phyloP scores from a whole-genome alignment of 1,140 invertebrate species.

The Zaprionus ghesquierei region DNA sequence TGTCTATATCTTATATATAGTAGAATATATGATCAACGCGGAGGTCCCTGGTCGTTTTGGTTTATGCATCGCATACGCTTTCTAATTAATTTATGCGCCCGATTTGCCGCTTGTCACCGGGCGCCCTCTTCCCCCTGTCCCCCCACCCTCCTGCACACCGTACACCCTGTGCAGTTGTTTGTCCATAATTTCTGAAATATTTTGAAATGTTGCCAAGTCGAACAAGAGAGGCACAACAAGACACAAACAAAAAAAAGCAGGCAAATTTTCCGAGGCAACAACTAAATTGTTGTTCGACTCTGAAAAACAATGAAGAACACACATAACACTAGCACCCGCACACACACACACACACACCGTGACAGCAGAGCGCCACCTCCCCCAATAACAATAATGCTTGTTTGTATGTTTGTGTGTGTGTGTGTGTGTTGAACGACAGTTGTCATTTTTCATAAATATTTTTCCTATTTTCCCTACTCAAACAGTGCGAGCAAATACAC shows the following conservation, averaged over 20 bases:
- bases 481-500: conserved; percentile 26
- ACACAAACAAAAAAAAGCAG: conserved; percentile 20
- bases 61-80: conserved; percentile 44
- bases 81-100: conserved; percentile 66
- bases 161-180: conserved; percentile 53
- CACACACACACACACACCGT: conserved; percentile 8
- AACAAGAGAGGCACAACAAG: no score
- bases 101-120: conserved; percentile 19
- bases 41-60: conserved; percentile 12
- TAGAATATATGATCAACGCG: neutral
- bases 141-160: neutral
- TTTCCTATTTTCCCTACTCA: conserved; percentile 46
- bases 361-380: conserved; percentile 52
- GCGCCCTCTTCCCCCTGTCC: neutral
- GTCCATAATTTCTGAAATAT: conserved; percentile 62
- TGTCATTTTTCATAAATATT: conserved; percentile 77
- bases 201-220: conserved; percentile 75
- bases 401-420: conserved; percentile 9
- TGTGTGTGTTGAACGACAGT: conserved; percentile 43
- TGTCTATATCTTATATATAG: neutral
- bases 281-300: conserved; percentile 33
- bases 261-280: conserved; percentile 27
- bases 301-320: conserved; percentile 20
- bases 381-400: conserved; percentile 7
- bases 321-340: neutral